Base-by-base conservation (phyloP, 2,888 invertebrate species). In the Andrena bucephala region DNA sequence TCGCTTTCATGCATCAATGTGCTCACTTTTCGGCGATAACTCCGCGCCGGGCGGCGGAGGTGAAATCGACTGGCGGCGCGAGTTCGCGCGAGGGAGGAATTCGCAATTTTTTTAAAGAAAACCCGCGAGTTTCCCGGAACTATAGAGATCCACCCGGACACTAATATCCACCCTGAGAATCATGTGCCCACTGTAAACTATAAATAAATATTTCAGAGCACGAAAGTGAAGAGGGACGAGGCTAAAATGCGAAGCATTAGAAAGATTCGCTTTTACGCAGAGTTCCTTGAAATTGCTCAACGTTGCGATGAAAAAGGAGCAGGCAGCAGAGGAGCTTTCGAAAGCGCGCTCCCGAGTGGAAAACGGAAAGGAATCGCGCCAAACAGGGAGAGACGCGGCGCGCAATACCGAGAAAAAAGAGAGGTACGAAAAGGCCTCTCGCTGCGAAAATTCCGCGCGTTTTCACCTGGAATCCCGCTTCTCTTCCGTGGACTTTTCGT, bases 401-500 rank as follows among this genome's bases (percentile, higher is more conserved):
- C 8, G 54, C 54, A 54, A 52, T 16, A 24, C 24, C 36, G 62
- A 48, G 20, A 20, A 29, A 20, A 16, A 8, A 71, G 20, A n/a
- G 36, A 36, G 7, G 42, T 0, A 27, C 10, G 66, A 33, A 29
- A 70, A 27, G 24, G n/a, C 33, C 20, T 8, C 33, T 13, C 31
- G 54, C 52, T 27, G 68, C 54, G 76, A 69, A 79, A 81, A 73
- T 66, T 69, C 60, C 70, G 50, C 10, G 24, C 50, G 42, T 68
- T 81, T 67, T 72, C 76, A 48, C 68, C 69, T n/a, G 33, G 65
- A 72, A 72, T 66, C 33, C 5, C 59, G 20, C 29, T 69, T 48
- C 54, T 63, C 54, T 83, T 81, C 81, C 81, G 75, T 52, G 50
- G 48, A 27, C 54, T 76, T 81, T 83, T 71, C 77, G 67, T 77